Evolutionary conservation across 2,888 invertebrate species (phyloP).

Genomic region (Latrodectus elegans): DNA sequence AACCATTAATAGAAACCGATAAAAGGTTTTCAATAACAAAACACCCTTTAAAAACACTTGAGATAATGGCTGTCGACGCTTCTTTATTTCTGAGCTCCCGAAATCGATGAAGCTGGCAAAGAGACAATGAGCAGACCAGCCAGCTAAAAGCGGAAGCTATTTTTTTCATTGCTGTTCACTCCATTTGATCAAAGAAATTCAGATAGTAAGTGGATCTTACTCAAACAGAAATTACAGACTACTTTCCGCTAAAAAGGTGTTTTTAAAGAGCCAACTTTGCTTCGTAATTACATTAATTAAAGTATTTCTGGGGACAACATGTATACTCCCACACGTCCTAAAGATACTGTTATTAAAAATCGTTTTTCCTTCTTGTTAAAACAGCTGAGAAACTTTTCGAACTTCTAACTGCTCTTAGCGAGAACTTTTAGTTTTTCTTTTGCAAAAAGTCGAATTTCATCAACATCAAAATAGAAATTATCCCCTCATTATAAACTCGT

Average conservation of each 20-base stretch:
- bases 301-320: background rate
- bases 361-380: background rate
- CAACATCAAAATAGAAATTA: background rate
- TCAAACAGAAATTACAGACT: background rate
- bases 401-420: background rate
- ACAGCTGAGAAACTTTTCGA: background rate
- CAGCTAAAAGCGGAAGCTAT: conserved; percentile 10
- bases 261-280: conserved; percentile 2
- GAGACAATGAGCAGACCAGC: conserved; percentile 2
- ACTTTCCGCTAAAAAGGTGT: background rate
- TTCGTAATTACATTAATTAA: conserved; percentile 1
- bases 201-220: background rate
- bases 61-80: conserved; percentile 57
- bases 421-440: background rate
- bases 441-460: background rate
- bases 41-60: conserved; percentile 61
- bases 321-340: background rate
- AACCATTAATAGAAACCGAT: conserved; percentile 61
- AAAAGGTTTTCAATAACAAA: conserved; percentile 63
- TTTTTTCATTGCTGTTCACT: conserved; percentile 12
- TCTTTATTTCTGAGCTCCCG: conserved; percentile 50
- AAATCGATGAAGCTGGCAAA: conserved; percentile 49
- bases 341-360: background rate
- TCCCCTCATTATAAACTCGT: conserved; percentile 2
- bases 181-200: background rate